Conservation (phyloP, 2,797 vertebrate genomes). For the Centroberyx gerrardi region DNA sequence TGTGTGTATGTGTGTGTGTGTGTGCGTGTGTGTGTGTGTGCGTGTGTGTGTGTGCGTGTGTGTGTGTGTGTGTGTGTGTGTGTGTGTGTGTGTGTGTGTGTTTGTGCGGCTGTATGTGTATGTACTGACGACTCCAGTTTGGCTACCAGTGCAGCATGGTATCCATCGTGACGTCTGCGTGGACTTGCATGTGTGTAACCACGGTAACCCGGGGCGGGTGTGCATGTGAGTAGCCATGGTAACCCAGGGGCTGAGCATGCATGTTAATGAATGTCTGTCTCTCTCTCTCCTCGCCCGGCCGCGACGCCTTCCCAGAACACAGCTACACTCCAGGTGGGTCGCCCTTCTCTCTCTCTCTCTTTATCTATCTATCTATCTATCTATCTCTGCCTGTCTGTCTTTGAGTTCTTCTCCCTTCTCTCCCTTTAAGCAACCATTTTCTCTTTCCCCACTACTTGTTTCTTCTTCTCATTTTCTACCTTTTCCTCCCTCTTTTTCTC, state of each 20-base stretch:
- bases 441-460: slow-evolving; percentile 28
- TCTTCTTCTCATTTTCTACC: slow-evolving; percentile 6
- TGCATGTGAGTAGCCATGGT: slow-evolving; percentile 97
- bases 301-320: slow-evolving; percentile 95
- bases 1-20: slow-evolving; percentile 42
- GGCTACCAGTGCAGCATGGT: slow-evolving; percentile 78
- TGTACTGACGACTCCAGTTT: slow-evolving; percentile 50
- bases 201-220: slow-evolving; percentile 77
- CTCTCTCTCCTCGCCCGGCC: slow-evolving; percentile 97
- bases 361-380: slow-evolving; percentile 74
- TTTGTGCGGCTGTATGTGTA: background rate
- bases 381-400: slow-evolving; percentile 28
- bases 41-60: slow-evolving; percentile 23
- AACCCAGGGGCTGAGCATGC: slow-evolving; percentile 94
- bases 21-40: slow-evolving; percentile 1
- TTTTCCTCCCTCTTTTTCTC: slow-evolving; percentile 33
- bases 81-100: slow-evolving; percentile 19
- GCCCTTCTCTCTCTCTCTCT: slow-evolving; percentile 69
- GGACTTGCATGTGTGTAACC: slow-evolving; percentile 78
- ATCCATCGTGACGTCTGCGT: slow-evolving; percentile 75
- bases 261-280: slow-evolving; percentile 99
- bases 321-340: slow-evolving; percentile 99
- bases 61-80: slow-evolving; percentile 20
- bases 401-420: slow-evolving; percentile 23
- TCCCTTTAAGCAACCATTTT: background rate